Percentiles rank a stretch among this genome's conserved stretches.
Evolutionary conservation across 2,113 vertebrate species (phyloP).

Genomic region (Callaeas wilsoni): DNA sequence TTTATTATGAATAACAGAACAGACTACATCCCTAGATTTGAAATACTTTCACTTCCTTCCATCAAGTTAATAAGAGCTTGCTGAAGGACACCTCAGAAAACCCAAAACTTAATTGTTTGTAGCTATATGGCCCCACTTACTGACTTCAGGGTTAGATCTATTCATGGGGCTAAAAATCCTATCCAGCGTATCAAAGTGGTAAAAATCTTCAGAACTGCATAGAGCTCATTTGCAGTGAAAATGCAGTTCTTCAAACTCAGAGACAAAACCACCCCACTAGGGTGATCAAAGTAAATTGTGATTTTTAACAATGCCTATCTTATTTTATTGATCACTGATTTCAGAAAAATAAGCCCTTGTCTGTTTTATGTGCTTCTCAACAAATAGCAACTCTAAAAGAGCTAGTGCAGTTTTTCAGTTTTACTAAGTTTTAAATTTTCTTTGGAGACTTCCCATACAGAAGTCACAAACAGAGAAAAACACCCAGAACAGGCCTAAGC

Average conservation of each 20-base stretch:
- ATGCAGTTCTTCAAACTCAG: not conserved
- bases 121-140: not conserved
- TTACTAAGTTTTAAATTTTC: not conserved
- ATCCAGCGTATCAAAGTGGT: not conserved
- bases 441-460: not conserved
- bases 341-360: not conserved
- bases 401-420: not conserved
- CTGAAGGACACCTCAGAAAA: not conserved
- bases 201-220: not conserved
- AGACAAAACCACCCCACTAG: not conserved
- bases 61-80: not conserved
- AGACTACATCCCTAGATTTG: not conserved
- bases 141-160: not conserved
- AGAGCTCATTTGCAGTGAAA: not conserved
- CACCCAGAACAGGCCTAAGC: not conserved
- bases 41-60: not conserved
- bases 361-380: not conserved
- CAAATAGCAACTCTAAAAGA: not conserved
- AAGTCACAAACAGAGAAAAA: not conserved
- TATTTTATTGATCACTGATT: not conserved
- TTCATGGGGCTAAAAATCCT: not conserved
- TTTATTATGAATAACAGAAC: not conserved
- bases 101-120: not conserved
- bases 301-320: not conserved
- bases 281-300: not conserved